These are phyloP conservation scores for Manis javanica DNA, from an alignment of 2,797 vertebrate species.

Conservation along the genomic window DNA sequence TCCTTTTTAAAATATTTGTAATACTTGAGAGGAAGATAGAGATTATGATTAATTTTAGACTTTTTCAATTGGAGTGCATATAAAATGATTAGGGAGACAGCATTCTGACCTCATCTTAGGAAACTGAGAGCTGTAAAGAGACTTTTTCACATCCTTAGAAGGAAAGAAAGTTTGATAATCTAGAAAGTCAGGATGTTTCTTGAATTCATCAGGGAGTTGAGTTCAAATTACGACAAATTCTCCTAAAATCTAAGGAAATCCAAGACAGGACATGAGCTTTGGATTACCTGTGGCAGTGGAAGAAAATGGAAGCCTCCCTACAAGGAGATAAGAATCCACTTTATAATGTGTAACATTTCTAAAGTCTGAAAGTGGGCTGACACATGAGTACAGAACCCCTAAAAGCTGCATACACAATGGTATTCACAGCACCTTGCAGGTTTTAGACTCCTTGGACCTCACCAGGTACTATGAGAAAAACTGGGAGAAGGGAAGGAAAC, in stretches of 20 bases:
- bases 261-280: no score
- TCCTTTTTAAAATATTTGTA: neutral
- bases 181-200: neutral
- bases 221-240: neutral
- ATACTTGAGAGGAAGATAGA: neutral
- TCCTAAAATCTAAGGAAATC: neutral
- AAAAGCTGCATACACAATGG: neutral
- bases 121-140: neutral
- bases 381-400: neutral
- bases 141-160: neutral
- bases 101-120: neutral
- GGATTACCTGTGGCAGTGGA: neutral
- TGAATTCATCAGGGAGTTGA: neutral
- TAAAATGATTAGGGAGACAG: neutral
- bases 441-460: neutral
- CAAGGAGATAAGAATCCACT: neutral
- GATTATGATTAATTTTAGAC: neutral
- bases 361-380: neutral
- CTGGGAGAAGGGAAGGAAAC: neutral
- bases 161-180: neutral
- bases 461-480: neutral
- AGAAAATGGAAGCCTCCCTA: neutral
- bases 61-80: neutral
- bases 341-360: neutral
- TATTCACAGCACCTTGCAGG: neutral